phyloP scores from a whole-genome alignment of 2,888 invertebrate genomes.

The Ceraclea dissimilis region DNA sequence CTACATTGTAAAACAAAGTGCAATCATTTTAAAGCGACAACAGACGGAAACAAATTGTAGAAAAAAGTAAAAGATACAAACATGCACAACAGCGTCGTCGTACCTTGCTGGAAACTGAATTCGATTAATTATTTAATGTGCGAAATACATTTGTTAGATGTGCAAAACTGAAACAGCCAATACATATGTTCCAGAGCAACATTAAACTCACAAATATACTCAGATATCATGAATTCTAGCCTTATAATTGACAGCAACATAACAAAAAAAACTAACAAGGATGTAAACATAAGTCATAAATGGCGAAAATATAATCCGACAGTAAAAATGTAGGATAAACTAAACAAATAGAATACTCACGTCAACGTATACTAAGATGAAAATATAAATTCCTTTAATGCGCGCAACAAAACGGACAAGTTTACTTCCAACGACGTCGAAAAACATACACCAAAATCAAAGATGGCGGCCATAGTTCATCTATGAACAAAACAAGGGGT shows the following conservation, averaged over 20 bases:
- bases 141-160: no score
- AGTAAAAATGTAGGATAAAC: not conserved
- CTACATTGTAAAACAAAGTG: no score
- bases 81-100: no score
- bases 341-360: not conserved
- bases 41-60: no score
- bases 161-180: no score
- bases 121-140: no score
- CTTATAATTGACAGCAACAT: slow-evolving; percentile 56
- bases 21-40: no score
- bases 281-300: slow-evolving; percentile 66
- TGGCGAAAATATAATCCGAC: not conserved
- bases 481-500: slow-evolving; percentile 68
- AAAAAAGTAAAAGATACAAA: no score
- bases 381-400: not conserved
- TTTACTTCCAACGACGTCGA: slow-evolving; percentile 37
- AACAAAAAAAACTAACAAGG: slow-evolving; percentile 56
- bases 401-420: slow-evolving; percentile 9
- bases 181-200: no score
- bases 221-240: slow-evolving; percentile 11
- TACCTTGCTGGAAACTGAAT: no score
- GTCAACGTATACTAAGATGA: not conserved
- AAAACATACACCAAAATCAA: slow-evolving; percentile 77
- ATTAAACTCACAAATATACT: no score
- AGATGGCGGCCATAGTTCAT: slow-evolving; percentile 81